Evolutionary conservation across 2,113 vertebrate species (phyloP).

Genomic region (Puma concolor): DNA sequence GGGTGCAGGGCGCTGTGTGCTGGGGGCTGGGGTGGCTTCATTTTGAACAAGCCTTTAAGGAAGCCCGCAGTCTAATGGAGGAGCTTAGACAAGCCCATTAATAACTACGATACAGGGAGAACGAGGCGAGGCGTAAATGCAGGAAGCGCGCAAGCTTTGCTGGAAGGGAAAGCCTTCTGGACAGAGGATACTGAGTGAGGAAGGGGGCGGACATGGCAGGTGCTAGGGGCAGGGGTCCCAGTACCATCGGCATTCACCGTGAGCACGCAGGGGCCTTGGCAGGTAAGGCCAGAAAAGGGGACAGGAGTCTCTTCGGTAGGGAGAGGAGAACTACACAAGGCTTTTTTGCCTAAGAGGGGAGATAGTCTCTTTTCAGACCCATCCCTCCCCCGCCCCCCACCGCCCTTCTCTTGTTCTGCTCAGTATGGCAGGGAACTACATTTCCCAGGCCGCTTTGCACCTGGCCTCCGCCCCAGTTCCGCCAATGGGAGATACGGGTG

Average conservation of each 20-base stretch:
- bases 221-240: neutral
- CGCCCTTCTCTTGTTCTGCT: neutral
- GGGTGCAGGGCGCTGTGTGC: neutral
- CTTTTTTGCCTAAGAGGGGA: neutral
- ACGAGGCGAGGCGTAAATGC: neutral
- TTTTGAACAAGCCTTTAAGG: conserved; percentile 62
- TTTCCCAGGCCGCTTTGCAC: conserved; percentile 59
- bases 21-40: conserved; percentile 4
- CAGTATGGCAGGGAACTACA: neutral
- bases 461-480: neutral
- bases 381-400: neutral
- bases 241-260: neutral
- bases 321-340: neutral
- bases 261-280: neutral
- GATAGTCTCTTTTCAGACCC: neutral
- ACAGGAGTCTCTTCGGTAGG: neutral
- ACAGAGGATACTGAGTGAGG: neutral
- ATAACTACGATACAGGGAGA: conserved; percentile 65
- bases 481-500: neutral
- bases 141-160: neutral
- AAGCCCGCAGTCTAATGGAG: conserved; percentile 60
- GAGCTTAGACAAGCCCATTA: conserved; percentile 69
- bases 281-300: neutral
- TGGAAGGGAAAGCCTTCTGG: conserved; percentile 2
- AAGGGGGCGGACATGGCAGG: neutral